Evolutionary conservation across 2,888 invertebrate species (phyloP), one percentile per base, ranked within the genome.

Genomic region (Charanyca ferruginea): DNA sequence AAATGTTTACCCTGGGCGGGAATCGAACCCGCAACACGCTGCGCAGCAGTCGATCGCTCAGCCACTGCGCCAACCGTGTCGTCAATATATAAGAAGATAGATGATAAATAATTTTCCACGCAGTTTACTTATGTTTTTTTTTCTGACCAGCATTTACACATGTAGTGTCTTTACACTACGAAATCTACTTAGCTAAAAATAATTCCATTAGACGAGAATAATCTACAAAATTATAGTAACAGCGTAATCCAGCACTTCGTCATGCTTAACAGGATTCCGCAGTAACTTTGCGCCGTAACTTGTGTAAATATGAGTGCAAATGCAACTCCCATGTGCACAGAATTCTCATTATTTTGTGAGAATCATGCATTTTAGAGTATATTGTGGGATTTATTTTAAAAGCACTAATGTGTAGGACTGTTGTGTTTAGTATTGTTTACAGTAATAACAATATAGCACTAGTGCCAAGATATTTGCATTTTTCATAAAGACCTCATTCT

Each of bases 161-260:
- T n/a, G n/a, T n/a, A n/a, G n/a, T n/a, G n/a, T n/a, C n/a, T 11
- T 2, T 42, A n/a, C 38, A 8, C 42, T 20, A 25, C 18, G 44
- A 60, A 60, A 53, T 45, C 35, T 53, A 55, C 69, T 60, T 68
- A 52, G 63, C 65, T 72, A 61, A 70, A 74, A 70, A 74, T 62
- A 74, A 75, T 54, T 69, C 69, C 49, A 59, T 59, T 58, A 47
- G 1, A 45, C 64, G 65, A 63, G 62, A 32, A 78, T 67, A 54
- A 72, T 67, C 51, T 67, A 66, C 62, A 55, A 61, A 80, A 74
- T 81, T 66, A 74, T 68, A 73, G 49, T 65, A 66, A 66, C 72
- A 69, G 52, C 63, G 75, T 65, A 67, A 79, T 75, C 62, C 52
- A 3, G 48, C 28, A 52, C 64, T 78, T 57, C 28, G 57, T 78